These are phyloP conservation scores for Coptodon bakossiorum DNA, from an alignment of 2,113 vertebrate species.

Conservation along the genomic window DNA sequence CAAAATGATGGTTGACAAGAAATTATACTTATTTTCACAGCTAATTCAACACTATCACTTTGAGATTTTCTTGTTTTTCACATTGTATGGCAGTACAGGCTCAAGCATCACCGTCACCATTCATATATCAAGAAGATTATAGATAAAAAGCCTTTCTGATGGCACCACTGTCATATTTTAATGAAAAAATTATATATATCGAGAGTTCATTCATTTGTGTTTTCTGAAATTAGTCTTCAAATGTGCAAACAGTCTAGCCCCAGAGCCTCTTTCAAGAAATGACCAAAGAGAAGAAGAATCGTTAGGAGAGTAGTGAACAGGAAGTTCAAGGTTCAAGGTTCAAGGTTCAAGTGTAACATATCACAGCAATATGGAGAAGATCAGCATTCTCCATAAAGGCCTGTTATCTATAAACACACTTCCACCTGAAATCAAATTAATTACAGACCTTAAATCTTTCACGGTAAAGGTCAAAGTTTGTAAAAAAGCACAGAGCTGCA, in stretches of 20 bases:
- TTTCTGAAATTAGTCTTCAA: neutral
- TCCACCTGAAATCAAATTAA: neutral
- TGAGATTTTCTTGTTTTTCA: neutral
- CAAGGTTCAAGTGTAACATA: neutral
- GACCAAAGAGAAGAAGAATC: neutral
- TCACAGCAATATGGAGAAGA: neutral
- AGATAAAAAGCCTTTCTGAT: neutral
- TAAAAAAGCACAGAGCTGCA: neutral
- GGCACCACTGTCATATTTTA: neutral
- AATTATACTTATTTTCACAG: neutral
- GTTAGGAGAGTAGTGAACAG: neutral
- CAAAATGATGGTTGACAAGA: neutral
- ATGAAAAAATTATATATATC: neutral
- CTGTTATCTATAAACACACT: neutral
- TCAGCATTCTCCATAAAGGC: neutral
- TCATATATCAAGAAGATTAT: neutral
- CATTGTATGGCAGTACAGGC: neutral
- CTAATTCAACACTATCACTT: neutral
- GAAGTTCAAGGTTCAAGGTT: too few relatives aligned
- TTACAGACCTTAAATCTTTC: neutral
- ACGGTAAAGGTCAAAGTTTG: accelerated
- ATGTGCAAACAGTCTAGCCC: neutral
- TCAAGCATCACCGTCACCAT: neutral
- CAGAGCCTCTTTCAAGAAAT: neutral
- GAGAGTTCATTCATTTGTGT: neutral